Percentiles rank a stretch among this genome's conserved stretches.
phyloP scores from a whole-genome alignment of 92 coral and sea anemone genomes.

The Desmophyllum pertusum region DNA sequence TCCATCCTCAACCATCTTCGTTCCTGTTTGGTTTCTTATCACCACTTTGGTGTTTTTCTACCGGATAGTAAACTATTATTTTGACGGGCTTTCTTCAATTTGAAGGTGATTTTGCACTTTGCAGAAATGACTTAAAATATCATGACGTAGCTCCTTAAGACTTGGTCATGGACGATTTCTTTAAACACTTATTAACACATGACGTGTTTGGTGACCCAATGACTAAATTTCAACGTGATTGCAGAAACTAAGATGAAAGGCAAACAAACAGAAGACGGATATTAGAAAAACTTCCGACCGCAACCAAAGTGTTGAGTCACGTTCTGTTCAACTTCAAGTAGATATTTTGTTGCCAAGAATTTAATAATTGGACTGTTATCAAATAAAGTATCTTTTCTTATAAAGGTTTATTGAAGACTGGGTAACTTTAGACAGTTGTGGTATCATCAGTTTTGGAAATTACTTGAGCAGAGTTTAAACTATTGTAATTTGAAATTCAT shows the following conservation, averaged over 20 bases:
- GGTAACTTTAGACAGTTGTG: background rate
- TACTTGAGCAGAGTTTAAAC: background rate
- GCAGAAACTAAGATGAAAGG: background rate
- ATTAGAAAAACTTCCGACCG: background rate
- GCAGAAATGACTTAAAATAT: no score
- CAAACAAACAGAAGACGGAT: constrained; percentile 1
- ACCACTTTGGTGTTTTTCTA: no score
- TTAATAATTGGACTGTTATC: background rate
- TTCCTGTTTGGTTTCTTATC: no score
- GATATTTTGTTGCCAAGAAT: background rate
- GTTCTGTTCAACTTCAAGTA: background rate
- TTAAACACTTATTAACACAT: background rate
- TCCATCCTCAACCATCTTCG: no score
- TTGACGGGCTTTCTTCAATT: no score
- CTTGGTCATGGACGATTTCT: background rate
- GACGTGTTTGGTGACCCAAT: background rate
- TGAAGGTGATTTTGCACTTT: no score
- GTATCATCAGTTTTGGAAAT: background rate
- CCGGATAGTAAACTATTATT: no score
- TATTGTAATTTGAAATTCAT: background rate
- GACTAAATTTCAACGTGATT: background rate
- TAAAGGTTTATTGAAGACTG: background rate
- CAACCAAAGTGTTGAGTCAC: background rate
- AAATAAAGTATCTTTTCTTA: background rate
- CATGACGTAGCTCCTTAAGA: no score